phyloP scores from a whole-genome alignment of 35 echinoderm and acorn worm species.

The Acanthaster planci region DNA sequence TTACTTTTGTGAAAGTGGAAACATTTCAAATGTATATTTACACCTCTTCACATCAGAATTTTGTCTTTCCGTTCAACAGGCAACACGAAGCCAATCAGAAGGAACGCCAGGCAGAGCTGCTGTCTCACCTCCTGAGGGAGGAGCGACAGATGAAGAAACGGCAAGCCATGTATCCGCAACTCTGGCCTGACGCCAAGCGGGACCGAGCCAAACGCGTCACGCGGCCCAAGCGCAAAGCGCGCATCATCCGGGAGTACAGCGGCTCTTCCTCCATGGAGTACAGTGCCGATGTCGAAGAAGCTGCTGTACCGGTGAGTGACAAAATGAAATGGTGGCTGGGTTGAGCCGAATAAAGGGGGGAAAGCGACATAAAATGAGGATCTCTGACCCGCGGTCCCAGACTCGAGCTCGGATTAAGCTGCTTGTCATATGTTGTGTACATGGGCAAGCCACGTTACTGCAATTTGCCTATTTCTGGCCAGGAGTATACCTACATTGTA shows the following conservation, averaged over 20 bases:
- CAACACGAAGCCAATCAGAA: constrained; percentile 70
- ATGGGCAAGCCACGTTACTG: too few species aligned
- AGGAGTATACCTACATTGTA: too few species aligned
- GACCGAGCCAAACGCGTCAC: constrained; percentile 50
- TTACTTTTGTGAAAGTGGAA: background rate
- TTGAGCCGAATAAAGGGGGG: too few species aligned
- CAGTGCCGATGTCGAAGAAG: constrained; percentile 34
- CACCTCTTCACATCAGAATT: background rate
- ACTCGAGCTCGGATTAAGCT: too few species aligned
- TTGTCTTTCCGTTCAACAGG: constrained; percentile 45
- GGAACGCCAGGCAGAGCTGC: constrained; percentile 76
- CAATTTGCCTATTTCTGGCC: too few species aligned
- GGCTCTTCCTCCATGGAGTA: constrained; percentile 40
- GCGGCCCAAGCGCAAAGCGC: constrained; percentile 46
- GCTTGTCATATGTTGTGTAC: too few species aligned
- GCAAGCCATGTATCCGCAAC: constrained; percentile 85
- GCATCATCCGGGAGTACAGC: constrained; percentile 44
- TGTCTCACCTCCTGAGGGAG: constrained; percentile 75
- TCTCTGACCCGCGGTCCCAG: too few species aligned
- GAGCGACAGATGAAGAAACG: constrained; percentile 94
- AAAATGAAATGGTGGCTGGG: too few species aligned
- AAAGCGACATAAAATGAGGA: too few species aligned
- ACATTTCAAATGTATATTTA: background rate
- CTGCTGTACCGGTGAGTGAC: constrained; percentile 16
- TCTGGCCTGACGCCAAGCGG: constrained; percentile 70